A percentile compares a stretch with the other conserved stretches of the same genome.
These are phyloP conservation scores for Chondrilla cf. caribensis DNA, from an alignment of 37 sponge, comb jelly and placozoan species.

Conservation along the genomic window DNA sequence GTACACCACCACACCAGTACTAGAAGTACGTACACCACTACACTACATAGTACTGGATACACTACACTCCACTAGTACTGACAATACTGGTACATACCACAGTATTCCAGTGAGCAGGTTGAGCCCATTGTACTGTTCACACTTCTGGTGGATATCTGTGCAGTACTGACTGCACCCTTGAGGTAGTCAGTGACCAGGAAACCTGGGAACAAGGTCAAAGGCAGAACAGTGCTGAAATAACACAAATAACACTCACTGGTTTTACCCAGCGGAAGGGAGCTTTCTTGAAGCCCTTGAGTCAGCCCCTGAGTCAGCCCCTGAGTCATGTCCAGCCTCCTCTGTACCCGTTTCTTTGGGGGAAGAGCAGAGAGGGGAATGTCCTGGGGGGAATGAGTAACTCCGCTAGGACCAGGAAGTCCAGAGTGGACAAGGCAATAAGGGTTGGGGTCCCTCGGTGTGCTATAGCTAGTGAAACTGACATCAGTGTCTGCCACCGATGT, in stretches of 20 bases:
- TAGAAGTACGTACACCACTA: too few relatives aligned
- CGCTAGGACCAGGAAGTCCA: background rate
- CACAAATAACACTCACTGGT: too few relatives aligned
- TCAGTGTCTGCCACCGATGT: background rate
- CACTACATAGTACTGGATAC: too few relatives aligned
- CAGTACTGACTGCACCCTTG: constrained; percentile 34
- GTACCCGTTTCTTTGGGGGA: too few relatives aligned
- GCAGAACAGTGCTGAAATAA: too few relatives aligned
- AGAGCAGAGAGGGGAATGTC: background rate
- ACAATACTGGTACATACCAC: constrained; percentile 48
- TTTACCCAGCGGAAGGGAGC: too few relatives aligned
- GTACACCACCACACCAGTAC: too few relatives aligned
- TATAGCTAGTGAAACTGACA: background rate
- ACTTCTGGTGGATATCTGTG: constrained; percentile 3
- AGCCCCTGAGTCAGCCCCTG: too few relatives aligned
- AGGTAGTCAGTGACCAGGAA: constrained; percentile 55
- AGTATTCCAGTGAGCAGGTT: constrained; percentile 53
- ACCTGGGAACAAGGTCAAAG: too few relatives aligned
- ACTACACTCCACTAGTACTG: too few relatives aligned
- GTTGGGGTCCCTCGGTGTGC: background rate
- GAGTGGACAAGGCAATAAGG: background rate
- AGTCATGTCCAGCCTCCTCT: too few relatives aligned
- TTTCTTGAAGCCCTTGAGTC: too few relatives aligned
- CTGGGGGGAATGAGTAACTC: background rate
- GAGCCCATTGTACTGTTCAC: constrained; percentile 56